phyloP scores from a whole-genome alignment of 2,113 vertebrate genomes.

The Ceuthmochares aereus region DNA sequence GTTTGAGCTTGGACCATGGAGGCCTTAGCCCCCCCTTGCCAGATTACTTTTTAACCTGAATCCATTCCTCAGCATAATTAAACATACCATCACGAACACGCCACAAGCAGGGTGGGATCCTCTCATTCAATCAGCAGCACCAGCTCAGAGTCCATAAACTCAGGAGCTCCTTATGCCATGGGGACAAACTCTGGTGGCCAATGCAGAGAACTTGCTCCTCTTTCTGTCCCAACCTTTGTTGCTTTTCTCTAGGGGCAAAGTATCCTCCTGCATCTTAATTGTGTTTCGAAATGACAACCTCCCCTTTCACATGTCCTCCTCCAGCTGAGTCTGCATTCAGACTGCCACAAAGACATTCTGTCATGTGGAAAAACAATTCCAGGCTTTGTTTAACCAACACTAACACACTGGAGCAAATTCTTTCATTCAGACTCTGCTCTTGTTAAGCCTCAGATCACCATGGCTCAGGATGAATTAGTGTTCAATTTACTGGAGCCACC shows the following conservation, averaged over 20 bases:
- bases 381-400: not conserved
- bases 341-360: not conserved
- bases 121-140: not conserved
- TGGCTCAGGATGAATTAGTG: not conserved
- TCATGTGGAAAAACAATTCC: not conserved
- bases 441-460: not conserved
- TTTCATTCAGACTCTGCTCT: not conserved
- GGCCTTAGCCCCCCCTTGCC: not conserved
- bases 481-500: not conserved
- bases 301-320: not conserved
- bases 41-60: not conserved
- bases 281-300: not conserved
- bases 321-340: not conserved
- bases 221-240: not conserved
- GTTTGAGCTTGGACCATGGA: not conserved
- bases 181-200: not conserved
- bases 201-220: accelerated
- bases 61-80: not conserved
- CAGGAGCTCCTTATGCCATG: not conserved
- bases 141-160: not conserved
- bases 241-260: not conserved
- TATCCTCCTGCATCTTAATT: not conserved
- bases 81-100: not conserved
- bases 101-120: not conserved
- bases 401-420: not conserved